Evolutionary conservation across 2,888 invertebrate species (phyloP).

Genomic region (Brachypalpus laphriformis): DNA sequence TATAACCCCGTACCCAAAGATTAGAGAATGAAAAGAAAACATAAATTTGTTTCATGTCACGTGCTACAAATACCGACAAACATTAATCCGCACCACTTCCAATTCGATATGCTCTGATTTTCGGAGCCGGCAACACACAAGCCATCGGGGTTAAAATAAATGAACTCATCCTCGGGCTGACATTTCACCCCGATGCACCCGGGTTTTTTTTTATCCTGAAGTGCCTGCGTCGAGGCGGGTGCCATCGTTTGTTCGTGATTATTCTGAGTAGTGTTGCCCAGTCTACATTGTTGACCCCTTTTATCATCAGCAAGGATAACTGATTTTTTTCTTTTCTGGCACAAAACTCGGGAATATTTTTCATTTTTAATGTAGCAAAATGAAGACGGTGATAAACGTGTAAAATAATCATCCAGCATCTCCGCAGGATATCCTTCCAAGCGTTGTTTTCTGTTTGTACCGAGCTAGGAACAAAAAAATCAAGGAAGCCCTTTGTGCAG

Average conservation of each 20-base stretch:
- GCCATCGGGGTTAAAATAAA: constrained; percentile 69
- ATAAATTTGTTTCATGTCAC: constrained; percentile 71
- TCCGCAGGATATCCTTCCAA: constrained; percentile 71
- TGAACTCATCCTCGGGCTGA: constrained; percentile 69
- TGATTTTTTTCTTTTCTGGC: constrained; percentile 40
- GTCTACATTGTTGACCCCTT: constrained; percentile 61
- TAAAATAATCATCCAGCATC: constrained; percentile 69
- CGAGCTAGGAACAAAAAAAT: not conserved
- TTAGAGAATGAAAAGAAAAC: constrained; percentile 57
- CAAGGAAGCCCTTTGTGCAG: constrained; percentile 56
- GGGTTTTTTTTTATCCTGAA: constrained; percentile 23
- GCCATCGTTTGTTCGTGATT: constrained; percentile 69
- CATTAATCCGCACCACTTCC: constrained; percentile 73
- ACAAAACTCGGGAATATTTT: constrained; percentile 48
- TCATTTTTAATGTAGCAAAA: constrained; percentile 73
- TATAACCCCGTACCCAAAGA: constrained; percentile 29
- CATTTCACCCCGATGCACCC: constrained; percentile 69
- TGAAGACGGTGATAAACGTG: constrained; percentile 70
- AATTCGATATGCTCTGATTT: constrained; percentile 73
- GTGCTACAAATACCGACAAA: constrained; percentile 70
- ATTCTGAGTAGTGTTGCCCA: constrained; percentile 41
- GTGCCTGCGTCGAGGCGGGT: constrained; percentile 60
- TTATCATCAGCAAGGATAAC: constrained; percentile 30
- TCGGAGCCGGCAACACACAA: constrained; percentile 4
- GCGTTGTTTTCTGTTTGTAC: constrained; percentile 30